A percentile compares a stretch with the other conserved stretches of the same genome.
Conservation (phyloP, 2,113 vertebrate genomes). For the Grammomys surdaster region DNA sequence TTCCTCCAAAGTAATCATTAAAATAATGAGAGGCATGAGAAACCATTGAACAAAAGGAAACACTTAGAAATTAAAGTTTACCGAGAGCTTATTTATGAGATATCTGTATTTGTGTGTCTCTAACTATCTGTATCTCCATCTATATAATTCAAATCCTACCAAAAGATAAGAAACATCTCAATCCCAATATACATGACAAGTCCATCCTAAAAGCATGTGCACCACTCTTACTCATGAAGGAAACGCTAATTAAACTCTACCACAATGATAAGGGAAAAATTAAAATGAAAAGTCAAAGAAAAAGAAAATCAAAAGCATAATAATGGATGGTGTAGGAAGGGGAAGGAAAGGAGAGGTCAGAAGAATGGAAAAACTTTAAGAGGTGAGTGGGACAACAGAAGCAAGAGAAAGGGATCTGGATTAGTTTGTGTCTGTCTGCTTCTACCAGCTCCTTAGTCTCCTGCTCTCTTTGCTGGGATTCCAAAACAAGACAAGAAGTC, state of each 20-base stretch:
- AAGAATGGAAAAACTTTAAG: background rate
- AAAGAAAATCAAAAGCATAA: constrained; percentile 12
- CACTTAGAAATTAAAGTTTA: constrained; percentile 27
- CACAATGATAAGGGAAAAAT: background rate
- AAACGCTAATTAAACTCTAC: constrained; percentile 33
- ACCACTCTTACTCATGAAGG: background rate
- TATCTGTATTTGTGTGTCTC: background rate
- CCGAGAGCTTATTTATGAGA: background rate
- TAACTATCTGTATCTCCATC: background rate
- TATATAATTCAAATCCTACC: background rate
- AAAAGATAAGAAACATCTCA: background rate
- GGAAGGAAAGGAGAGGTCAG: background rate
- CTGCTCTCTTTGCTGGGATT: background rate
- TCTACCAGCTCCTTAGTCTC: background rate
- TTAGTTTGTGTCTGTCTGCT: background rate
- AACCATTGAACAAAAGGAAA: background rate
- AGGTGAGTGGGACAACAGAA: background rate
- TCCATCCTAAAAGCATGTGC: background rate
- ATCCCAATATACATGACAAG: background rate
- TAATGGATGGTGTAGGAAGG: background rate
- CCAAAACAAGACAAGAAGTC: background rate
- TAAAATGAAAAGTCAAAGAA: constrained; percentile 14
- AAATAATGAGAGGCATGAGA: background rate
- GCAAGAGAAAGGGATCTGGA: background rate
- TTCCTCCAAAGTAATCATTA: background rate